Base-by-base conservation (phyloP, 2,113 vertebrate species). In the Bucco capensis region DNA sequence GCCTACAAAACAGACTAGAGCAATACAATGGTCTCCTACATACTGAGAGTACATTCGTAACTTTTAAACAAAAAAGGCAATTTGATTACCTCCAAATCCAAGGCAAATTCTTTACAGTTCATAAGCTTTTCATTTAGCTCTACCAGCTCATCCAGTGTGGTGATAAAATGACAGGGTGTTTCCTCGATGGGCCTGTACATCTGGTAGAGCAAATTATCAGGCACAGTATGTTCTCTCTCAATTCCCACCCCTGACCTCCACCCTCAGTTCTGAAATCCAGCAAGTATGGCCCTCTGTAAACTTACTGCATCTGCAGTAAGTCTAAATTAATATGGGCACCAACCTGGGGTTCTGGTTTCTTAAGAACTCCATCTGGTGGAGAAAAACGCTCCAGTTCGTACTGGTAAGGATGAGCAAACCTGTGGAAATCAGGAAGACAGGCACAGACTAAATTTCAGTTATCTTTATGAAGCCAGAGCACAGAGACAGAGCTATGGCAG, bases 341-440 rank as follows among this genome's bases (percentile, higher is more conserved):
- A 71, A 99, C 99, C 98, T 99, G 98, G 28, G 98, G 97, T 22
- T 98, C 97, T 44, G 98, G 98, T 86, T 98, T 99, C 33, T 97
- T 94, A 23, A 98, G 96, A 66, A 98, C 95, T 44, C 27, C 96
- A n/a, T 98, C 98, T 33, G 97, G 91, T 66, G 98, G 93, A 22
- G 95, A 96, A 66, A 99, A 98, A 96, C 98, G 98, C 49, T 99
- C 98, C 58, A 99, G 86, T 69, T 99, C 99, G 94, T 98, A 98
- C 21, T 98, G 98, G 86, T 99, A 99, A 16, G 99, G 99, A 69
- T 99, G 99, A 67, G 98, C 98, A 97, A 99, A 99, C 98, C 99
- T 99, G 90, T 19, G 73, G 35, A 79, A 88, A 90, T 58, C 4
- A 89, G 28, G 18, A 90, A 79, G 61, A 83, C 23, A 79, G 56